Conservation (phyloP, 1,140 invertebrate genomes). For the Epicauta chinensis region DNA sequence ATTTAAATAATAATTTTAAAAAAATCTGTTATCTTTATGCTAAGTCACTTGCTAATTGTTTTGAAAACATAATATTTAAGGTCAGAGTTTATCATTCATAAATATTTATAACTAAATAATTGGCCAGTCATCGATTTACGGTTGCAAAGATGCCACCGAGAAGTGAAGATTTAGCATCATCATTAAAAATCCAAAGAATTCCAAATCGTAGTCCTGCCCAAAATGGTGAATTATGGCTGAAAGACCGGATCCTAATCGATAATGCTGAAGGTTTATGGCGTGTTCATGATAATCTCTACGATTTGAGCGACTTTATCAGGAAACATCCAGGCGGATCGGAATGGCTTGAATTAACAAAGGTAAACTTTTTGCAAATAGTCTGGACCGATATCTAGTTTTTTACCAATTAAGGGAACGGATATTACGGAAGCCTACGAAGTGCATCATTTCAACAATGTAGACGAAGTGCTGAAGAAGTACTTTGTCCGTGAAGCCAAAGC, state of each 20-base stretch:
- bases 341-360: slow-evolving; percentile 53
- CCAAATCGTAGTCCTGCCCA: slow-evolving; percentile 14
- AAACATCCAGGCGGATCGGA: slow-evolving; percentile 71
- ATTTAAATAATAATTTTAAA: too few species aligned
- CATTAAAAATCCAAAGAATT: slow-evolving; percentile 21
- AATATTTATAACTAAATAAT: too few species aligned
- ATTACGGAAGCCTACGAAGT: slow-evolving; percentile 67
- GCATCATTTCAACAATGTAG: slow-evolving; percentile 51
- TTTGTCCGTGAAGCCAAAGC: slow-evolving; percentile 49
- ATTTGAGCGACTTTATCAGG: slow-evolving; percentile 59
- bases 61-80: too few species aligned
- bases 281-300: slow-evolving; percentile 68
- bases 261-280: slow-evolving; percentile 72
- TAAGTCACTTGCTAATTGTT: too few species aligned
- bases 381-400: neutral
- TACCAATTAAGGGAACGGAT: slow-evolving; percentile 51
- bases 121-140: too few species aligned
- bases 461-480: slow-evolving; percentile 53
- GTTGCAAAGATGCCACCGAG: slow-evolving; percentile 25
- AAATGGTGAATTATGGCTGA: slow-evolving; percentile 27
- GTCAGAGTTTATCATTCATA: too few species aligned
- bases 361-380: neutral
- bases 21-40: too few species aligned
- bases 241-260: slow-evolving; percentile 44
- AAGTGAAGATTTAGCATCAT: slow-evolving; percentile 18